phyloP scores from a whole-genome alignment of 2,113 vertebrate species.

The Tetraodon nigroviridis region DNA sequence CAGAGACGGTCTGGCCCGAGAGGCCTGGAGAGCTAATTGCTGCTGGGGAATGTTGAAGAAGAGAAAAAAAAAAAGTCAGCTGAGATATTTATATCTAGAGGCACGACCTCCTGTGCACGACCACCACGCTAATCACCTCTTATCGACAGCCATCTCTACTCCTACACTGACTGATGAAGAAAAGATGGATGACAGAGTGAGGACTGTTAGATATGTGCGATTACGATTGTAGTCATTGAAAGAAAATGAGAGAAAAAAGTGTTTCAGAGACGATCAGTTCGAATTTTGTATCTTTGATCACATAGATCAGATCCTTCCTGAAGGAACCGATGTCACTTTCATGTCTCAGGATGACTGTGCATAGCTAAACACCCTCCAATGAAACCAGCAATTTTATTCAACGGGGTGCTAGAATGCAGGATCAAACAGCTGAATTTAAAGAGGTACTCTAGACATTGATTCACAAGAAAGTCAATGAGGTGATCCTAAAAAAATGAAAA shows the following conservation, averaged over 20 bases:
- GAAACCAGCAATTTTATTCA: slow-evolving; percentile 68
- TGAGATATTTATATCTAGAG: slow-evolving; percentile 20
- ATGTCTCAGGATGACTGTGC: slow-evolving; percentile 69
- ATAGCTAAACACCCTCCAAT: slow-evolving; percentile 53
- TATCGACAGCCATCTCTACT: slow-evolving; percentile 35
- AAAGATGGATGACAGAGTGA: slow-evolving; percentile 17
- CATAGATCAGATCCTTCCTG: slow-evolving; percentile 27
- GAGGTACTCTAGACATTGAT: slow-evolving; percentile 9
- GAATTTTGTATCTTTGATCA: slow-evolving; percentile 7
- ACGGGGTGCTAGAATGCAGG: slow-evolving; percentile 66
- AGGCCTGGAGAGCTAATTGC: slow-evolving; percentile 73
- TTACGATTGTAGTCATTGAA: neutral
- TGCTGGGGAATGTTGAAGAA: slow-evolving; percentile 74
- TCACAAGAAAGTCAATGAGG: neutral
- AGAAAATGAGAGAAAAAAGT: neutral
- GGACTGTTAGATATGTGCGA: neutral
- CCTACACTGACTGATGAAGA: slow-evolving; percentile 5
- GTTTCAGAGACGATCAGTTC: slow-evolving; percentile 6
- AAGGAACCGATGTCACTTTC: slow-evolving; percentile 56
- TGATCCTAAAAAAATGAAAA: slow-evolving; percentile 21
- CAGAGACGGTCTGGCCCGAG: slow-evolving; percentile 65
- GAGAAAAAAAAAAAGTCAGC: neutral
- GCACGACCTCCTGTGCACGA: slow-evolving; percentile 26
- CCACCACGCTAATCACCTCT: slow-evolving; percentile 23
- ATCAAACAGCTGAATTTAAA: slow-evolving; percentile 32